Conservation (phyloP, 2,888 invertebrate genomes). For the Melieria picta region DNA sequence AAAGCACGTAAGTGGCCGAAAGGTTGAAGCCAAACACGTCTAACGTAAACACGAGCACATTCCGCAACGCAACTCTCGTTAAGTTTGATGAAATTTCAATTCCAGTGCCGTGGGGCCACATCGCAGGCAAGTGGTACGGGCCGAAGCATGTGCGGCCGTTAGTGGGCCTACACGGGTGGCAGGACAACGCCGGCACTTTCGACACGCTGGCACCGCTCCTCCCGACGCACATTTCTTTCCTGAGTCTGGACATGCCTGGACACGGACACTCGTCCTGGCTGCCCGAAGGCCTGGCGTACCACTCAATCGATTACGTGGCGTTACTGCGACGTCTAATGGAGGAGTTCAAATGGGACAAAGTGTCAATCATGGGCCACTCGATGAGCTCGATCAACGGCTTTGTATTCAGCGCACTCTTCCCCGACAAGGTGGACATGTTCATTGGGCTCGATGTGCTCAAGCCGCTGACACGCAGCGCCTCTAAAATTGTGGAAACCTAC, state of each 20-base stretch:
- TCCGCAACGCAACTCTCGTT: slow-evolving; percentile 15
- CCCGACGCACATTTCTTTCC: slow-evolving; percentile 65
- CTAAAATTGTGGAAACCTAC: slow-evolving; percentile 52
- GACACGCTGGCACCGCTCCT: slow-evolving; percentile 76
- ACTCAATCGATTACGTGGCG: slow-evolving; percentile 64
- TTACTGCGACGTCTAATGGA: slow-evolving; percentile 70
- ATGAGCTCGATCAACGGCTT: slow-evolving; percentile 73
- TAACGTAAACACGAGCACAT: neutral
- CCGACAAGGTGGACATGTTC: slow-evolving; percentile 67
- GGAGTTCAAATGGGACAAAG: slow-evolving; percentile 75
- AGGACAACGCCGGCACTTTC: slow-evolving; percentile 72
- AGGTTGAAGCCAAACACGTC: neutral
- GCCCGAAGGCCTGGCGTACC: slow-evolving; percentile 71
- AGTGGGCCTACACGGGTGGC: slow-evolving; percentile 75
- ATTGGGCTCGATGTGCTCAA: slow-evolving; percentile 61
- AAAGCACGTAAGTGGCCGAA: slow-evolving; percentile 3
- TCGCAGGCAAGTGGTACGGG: slow-evolving; percentile 79
- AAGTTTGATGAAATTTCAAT: slow-evolving; percentile 74
- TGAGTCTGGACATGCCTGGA: slow-evolving; percentile 77
- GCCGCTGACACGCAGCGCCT: slow-evolving; percentile 51
- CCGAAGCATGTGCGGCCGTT: slow-evolving; percentile 73
- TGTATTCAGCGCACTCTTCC: slow-evolving; percentile 72
- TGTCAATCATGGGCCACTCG: slow-evolving; percentile 76
- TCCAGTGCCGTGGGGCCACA: slow-evolving; percentile 75
- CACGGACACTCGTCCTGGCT: slow-evolving; percentile 78